Base-by-base conservation (phyloP, 2,797 vertebrate species). In the Nothura maculosa region DNA sequence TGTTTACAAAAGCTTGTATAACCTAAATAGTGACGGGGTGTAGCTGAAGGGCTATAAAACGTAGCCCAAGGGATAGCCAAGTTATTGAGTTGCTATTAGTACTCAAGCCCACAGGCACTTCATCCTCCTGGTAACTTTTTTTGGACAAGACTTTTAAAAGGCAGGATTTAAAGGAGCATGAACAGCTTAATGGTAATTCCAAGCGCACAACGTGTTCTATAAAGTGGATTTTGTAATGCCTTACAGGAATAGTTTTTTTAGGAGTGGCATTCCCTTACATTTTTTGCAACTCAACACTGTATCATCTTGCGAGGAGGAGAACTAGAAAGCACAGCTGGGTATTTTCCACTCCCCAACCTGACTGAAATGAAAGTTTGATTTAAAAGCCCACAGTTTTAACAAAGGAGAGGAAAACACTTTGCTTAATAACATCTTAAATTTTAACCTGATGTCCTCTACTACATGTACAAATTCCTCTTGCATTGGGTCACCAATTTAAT, bases 1-100 rank as follows among this genome's bases (percentile, higher is more conserved):
- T 95, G 91, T 96, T 95, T 95, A 95, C 87, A 94, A 94, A 96
- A 94, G 93, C 95, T 95, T 93, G 95, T 93, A 94, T 92, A 95
- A 95, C 17, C 87, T 88, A 81, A 95, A 84, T 58, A 95, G 93
- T 88, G 91, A 94, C 2, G 0, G 82, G 75, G 93, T 90, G 87
- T 92, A 93, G 93, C 89, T 94, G 92, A 91, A 95, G 77, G 92
- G 77, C 93, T 92, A 66, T 95, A 96, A 96, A 96, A 93, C 47
- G 80, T 50, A 94, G 94, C 92, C 91, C 89, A 80, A 58, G 89
- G 95, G 94, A 94, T n/a, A 84, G 92, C 77, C 85, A 91, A 88
- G 92, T 96, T 95, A 96, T 89, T 91, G 92, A 96, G 93, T 88
- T 92, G 91, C 92, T 96, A 95, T 93, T 93, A 95, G 93, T 91